Evolutionary conservation across 2,888 invertebrate species (phyloP).

Genomic region (Carabus problematicus): DNA sequence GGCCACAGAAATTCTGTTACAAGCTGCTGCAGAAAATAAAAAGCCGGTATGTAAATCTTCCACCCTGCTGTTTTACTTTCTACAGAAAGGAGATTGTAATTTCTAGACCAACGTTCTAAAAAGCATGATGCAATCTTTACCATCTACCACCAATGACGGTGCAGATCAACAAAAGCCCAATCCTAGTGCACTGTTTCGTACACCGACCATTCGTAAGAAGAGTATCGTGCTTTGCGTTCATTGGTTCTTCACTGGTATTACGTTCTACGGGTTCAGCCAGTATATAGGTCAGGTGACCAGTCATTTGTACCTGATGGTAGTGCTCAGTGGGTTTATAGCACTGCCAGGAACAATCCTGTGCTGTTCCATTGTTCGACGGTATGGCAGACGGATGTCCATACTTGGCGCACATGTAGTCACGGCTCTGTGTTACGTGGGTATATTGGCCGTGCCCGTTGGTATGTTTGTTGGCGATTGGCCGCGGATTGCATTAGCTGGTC

Average conservation of each 20-base stretch:
- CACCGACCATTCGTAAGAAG: slow-evolving; percentile 62
- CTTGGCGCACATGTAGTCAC: slow-evolving; percentile 61
- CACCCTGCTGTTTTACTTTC: not conserved
- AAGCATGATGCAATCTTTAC: slow-evolving; percentile 46
- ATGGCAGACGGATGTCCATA: slow-evolving; percentile 63
- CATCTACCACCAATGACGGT: slow-evolving; percentile 55
- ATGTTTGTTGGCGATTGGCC: slow-evolving; percentile 62
- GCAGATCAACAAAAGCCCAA: slow-evolving; percentile 55
- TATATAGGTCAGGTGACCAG: slow-evolving; percentile 64
- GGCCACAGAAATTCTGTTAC: slow-evolving; percentile 60
- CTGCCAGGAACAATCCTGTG: slow-evolving; percentile 65
- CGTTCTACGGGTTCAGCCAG: slow-evolving; percentile 68
- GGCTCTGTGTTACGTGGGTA: slow-evolving; percentile 61
- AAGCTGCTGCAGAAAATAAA: slow-evolving; percentile 54
- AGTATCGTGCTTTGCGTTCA: slow-evolving; percentile 62
- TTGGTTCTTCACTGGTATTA: slow-evolving; percentile 67
- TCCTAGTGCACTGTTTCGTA: slow-evolving; percentile 61
- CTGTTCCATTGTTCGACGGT: slow-evolving; percentile 60
- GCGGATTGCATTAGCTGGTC: slow-evolving; percentile 65
- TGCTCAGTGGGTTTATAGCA: slow-evolving; percentile 64
- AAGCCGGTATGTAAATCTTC: slow-evolving; percentile 19
- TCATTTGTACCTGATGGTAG: slow-evolving; percentile 64
- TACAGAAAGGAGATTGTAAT: not conserved
- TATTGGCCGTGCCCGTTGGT: slow-evolving; percentile 62
- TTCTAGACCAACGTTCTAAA: slow-evolving; percentile 2